Base-by-base conservation (phyloP, 2,113 vertebrate species). In the Tetraodon nigroviridis region DNA sequence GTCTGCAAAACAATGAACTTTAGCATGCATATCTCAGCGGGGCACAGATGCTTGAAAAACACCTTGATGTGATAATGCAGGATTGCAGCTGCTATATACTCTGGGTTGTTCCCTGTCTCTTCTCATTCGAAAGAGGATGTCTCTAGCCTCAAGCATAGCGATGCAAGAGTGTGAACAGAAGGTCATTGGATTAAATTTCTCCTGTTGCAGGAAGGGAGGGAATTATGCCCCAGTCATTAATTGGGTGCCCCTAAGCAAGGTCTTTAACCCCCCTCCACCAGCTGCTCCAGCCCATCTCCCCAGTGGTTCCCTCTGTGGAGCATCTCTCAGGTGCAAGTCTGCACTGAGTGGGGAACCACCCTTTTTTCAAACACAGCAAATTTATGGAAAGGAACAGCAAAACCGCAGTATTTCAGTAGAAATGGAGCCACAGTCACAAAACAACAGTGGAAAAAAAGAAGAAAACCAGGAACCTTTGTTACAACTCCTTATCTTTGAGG, bases 241-340 rank as follows among this genome's bases (percentile, higher is more conserved):
- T 82, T 81, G 79, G 77, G 63, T 73, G 75, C 73, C 81, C 81
- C 80, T 84, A 76, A 77, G 79, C 80, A 75, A 84, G 77, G 73
- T 81, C 73, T 48, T 64, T 61, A 71, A 65, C 63, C 73, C 16
- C 16, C 44, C 75, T 27, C 24, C 24, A 27, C 69, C 64, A 58
- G 63, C 73, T 69, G 64, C 19, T 81, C 54, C 60, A 32, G 29
- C 42, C 54, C 24, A 60, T 57, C 61, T 63, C 58, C 71, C 74
- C 46, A 53, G 41, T 48, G 55, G 53, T 54, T 57, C 56, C 59
- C 22, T 10, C 10, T 51, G 21, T 32, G 49, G 64, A 75, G 61
- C 61, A 42, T 60, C 58, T 81, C 67, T 66, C 66, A 68, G 53
- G 68, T 80, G 69, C 52, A 61, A 11, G 37, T 49, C 20, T 68